Conservation (phyloP, 2,113 vertebrate genomes). For the Condylura cristata region DNA sequence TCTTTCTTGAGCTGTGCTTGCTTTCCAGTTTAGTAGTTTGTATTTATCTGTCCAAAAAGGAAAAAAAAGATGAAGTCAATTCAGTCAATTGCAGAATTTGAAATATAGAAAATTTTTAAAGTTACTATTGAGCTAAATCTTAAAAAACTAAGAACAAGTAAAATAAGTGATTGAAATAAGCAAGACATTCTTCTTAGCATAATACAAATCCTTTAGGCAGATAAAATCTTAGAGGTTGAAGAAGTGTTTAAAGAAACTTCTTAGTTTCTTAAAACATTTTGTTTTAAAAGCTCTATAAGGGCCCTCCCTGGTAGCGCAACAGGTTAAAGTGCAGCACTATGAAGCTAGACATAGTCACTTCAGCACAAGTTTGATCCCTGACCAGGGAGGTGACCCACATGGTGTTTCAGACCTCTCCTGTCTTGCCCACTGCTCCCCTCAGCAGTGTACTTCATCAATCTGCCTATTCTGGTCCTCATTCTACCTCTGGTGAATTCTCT, state of each 20-base stretch:
- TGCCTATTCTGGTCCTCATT: no score
- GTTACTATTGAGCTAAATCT: not conserved
- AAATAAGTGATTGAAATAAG: constrained; percentile 41
- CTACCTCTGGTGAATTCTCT: no score
- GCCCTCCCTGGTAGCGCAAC: no score
- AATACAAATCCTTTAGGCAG: not conserved
- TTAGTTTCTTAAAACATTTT: constrained; percentile 15
- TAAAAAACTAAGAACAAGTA: not conserved
- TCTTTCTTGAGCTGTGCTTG: constrained; percentile 51
- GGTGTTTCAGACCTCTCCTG: no score
- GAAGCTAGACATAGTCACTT: no score
- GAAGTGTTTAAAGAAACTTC: not conserved
- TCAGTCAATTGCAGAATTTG: constrained; percentile 50
- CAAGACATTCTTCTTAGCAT: constrained; percentile 24
- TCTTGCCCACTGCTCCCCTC: no score
- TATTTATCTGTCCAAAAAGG: constrained; percentile 46
- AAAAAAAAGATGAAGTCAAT: constrained; percentile 32
- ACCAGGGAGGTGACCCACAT: no score
- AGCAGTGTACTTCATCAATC: no score
- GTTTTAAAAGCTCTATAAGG: no score
- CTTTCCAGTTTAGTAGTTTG: constrained; percentile 48
- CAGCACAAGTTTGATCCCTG: no score
- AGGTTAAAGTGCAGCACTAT: no score
- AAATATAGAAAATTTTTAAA: constrained; percentile 40
- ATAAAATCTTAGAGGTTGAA: constrained; percentile 9